phyloP scores from a whole-genome alignment of 2,888 invertebrate genomes.

The Subacronicta megacephala region DNA sequence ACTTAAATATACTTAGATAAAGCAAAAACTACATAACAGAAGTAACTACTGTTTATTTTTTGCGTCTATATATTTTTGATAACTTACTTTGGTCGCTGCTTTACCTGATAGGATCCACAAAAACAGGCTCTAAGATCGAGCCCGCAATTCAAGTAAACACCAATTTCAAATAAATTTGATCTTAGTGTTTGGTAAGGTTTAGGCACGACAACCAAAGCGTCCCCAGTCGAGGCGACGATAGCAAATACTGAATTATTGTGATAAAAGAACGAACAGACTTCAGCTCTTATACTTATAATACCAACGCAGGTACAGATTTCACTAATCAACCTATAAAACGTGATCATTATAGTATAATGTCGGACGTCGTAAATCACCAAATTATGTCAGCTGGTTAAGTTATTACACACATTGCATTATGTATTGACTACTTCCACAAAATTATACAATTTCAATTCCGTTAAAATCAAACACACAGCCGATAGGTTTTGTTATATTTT shows the following conservation, averaged over 20 bases:
- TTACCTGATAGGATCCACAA: no score
- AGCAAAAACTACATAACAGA: no score
- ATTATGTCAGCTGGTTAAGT: constrained; percentile 25
- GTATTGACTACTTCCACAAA: constrained; percentile 23
- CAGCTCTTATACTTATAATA: not conserved
- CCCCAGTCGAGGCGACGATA: not conserved
- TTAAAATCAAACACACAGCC: constrained; percentile 1
- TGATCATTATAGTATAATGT: constrained; percentile 1
- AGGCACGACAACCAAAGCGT: no score
- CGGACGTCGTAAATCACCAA: constrained; percentile 35
- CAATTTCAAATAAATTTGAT: no score
- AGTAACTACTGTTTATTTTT: no score
- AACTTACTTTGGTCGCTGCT: no score
- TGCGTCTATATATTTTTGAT: no score
- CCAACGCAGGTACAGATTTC: not conserved
- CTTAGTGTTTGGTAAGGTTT: no score
- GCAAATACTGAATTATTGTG: not conserved
- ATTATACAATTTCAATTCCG: constrained; percentile 2
- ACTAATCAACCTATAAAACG: not conserved
- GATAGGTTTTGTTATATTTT: constrained; percentile 9
- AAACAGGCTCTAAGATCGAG: no score
- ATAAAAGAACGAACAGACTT: no score
- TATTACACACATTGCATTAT: constrained; percentile 4
- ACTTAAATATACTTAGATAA: no score
- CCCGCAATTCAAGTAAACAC: no score